Evolutionary conservation across 2,888 invertebrate species (phyloP), one percentile per base, ranked within the genome.

Genomic region (Sarcophaga rosellei): DNA sequence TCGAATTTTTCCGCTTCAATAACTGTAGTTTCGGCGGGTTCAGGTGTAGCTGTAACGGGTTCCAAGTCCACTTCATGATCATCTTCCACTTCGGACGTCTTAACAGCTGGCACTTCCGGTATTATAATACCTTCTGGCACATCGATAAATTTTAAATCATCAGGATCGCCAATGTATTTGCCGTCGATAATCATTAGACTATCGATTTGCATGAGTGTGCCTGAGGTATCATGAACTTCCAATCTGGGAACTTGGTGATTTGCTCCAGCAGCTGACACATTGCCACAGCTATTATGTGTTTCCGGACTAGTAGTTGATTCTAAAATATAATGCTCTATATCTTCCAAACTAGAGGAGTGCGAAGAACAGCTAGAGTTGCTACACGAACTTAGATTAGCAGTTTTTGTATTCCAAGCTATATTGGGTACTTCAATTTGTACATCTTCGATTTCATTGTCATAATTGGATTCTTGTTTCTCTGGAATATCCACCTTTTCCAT

Each of bases 181-280:
- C 93, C 93, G 89, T 93, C 92, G 21, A 95, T 92, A 61, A 95
- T 93, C 94, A 94, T 95, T 2, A 95, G 91, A 88, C 95, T 95
- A 89, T 95, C 95, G 70, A 95, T 92, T 89, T 95, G 94, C 92
- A 96, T 94, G 12, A 96, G 91, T 87, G 96, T 95, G 0, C 96
- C 96, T 61, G 95, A 95, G 73, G 95, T 96, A 88, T 96, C 95
- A 90, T 96, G 96, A 12, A 97, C 95, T 92, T 96, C 96, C 0
- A 97, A 93, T 76, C 96, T 94, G 0, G 97, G 97, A 1, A 96
- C 96, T 84, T 91, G 91, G 80, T 91, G 92, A 63, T 89, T 90
- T 11, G 88, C 88, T 0, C 88, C 88, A 1, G 74, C 10, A 10
- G 78, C 74, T 21, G 57, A 12, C 44, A 85, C 75, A 1, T 63